Base-by-base conservation (phyloP, 2,888 invertebrate genomes). In the Pyrrhosoma nymphula region DNA sequence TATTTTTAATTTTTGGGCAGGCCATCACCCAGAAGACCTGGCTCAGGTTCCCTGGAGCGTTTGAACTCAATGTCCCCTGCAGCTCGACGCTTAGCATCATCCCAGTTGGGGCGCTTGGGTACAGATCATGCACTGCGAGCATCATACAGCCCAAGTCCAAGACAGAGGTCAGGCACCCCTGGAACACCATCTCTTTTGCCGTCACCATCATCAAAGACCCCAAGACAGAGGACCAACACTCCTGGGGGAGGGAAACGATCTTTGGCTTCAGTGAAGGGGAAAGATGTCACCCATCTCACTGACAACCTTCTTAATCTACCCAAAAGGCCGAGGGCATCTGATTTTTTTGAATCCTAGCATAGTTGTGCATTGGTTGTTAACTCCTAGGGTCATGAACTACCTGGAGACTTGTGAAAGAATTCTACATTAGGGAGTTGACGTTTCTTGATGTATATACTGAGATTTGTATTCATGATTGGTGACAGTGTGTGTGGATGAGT, bases 61-160 rank as follows among this genome's bases (percentile, higher is more conserved):
- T 97, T 99, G 82, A 98, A 98, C 10, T 98, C 98, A 95, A 99
- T 99, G 98, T 99, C 99, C 0, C 99, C 99, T 0, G 99, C 99
- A 0, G 99, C 99, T 0, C 98, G 98, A 96, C 98, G 98, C 96
- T 97, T 99, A 69, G 99, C 99, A 10, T 98, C 98, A 0, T 97
- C 97, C 47, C 98, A 98, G 96, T 97, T 98, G 4, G 97, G 98
- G 16, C 97, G 98, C 14, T 96, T 97, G 63, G 97, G 96, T 95
- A 97, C 97, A 0, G 98, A 98, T 96, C 97, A 97, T 95, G 97
- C 97, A 18, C 96, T 98, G 23, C 96, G 97, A 95, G 97, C 97
- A 12, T 97, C 97, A 90, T 98, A 98, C 96, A 97, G 98, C 0
- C 97, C 98, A 0, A 97, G 97, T 35, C 97, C 97, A 3, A 96